Base-by-base conservation (phyloP, 2,888 invertebrate species). In the Cylloceria caligata region DNA sequence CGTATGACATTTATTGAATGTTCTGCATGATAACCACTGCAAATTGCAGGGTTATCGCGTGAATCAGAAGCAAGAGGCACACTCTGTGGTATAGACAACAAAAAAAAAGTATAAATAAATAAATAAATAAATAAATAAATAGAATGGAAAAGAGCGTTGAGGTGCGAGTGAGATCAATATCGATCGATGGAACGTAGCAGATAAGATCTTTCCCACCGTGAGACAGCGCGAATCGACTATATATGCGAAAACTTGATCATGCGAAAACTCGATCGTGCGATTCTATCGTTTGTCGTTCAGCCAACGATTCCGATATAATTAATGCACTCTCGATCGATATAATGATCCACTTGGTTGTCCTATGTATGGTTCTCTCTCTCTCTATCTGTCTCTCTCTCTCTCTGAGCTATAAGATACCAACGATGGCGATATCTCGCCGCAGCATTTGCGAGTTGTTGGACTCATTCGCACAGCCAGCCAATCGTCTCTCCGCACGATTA, bases 91-190 rank as follows among this genome's bases (percentile, higher is more conserved):
- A 19, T 9, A 55, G 52, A 52, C 39, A 21, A 5, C n/a, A n/a
- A n/a, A n/a, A 34, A 19, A 47, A 39, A 45, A 34, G n/a, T n/a
- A 68, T n/a, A 77, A 47, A 21, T 47, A 11, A 11, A 47, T 60
- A 11, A 34, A 65, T 0, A 19, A 52, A 52, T 27, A 74, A 62
- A 24, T 49, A 74, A 52, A 65, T 64, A 42, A 73, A 19, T 73
- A 47, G 72, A 65, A 64, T 79, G 68, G 49, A 76, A 81, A 73
- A 76, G 47, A 27, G 69, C 65, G 69, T 57, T 27, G 82, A 86
- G 87, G 87, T 85, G 88, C 86, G 85, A 85, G 87, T 86, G 87
- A 88, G 90, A 90, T 90, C 88, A 68, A 76, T 88, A 90, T 89
- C 88, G 78, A 84, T 86, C 84, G 85, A 86, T 87, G 83, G 84